Base-by-base conservation (phyloP, 2,888 invertebrate species). In the Archips crataeganus region DNA sequence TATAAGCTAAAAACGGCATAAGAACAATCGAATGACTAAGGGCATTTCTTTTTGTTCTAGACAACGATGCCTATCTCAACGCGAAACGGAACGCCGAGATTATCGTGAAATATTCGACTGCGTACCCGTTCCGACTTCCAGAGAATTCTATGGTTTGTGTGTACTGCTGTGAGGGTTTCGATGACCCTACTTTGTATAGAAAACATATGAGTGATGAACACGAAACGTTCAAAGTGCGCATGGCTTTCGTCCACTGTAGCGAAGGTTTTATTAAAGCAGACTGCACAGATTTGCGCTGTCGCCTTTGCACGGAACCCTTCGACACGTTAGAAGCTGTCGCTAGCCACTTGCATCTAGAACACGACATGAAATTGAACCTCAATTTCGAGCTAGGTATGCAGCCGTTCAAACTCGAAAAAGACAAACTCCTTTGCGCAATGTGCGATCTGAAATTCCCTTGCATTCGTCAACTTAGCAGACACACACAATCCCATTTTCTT, bases 31-130 rank as follows among this genome's bases (percentile, higher is more conserved):
- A 90, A 90, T 92, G 91, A 92, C 84, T 84, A 79, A 79, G 87
- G 88, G 82, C 88, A 87, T 93, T 93, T 93, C 90, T 93, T 91
- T 93, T 91, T 93, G 93, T 93, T 93, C 88, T 93, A 93, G 93
- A 91, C 83, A 87, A 86, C 84, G 88, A 89, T 84, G 84, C 87
- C 83, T 85, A 88, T 87, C 81, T 84, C 86, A 85, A 87, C 88
- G 89, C 90, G 81, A 92, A 89, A 87, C 87, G 87, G 84, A 94
- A 93, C 90, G 93, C 93, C 83, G 90, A 91, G 88, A 77, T 89
- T 76, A 85, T 94, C 79, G 87, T 94, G 87, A 87, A 86, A 88
- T 91, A 87, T 84, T 86, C 93, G 8, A 94, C 94, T 73, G 93
- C 89, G 74, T 93, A 91, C 87, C 94, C 94, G 80, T 94, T 94